Evolutionary conservation across 2,113 vertebrate species (phyloP).

Genomic region (Irena cyanogastra): DNA sequence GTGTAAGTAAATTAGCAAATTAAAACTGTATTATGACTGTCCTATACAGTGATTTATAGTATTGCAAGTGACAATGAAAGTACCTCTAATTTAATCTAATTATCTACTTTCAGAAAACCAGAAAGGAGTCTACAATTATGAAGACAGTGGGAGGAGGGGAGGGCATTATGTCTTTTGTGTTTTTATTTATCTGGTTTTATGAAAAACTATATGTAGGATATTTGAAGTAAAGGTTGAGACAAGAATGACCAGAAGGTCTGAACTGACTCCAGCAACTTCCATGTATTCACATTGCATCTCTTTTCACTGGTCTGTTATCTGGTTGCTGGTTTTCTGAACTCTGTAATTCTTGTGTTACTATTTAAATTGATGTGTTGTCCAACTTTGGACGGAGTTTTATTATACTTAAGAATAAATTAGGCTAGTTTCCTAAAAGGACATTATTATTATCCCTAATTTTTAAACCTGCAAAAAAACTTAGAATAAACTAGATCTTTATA

Average conservation of each 20-base stretch:
- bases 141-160: background rate
- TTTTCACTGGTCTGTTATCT: background rate
- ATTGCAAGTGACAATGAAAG: background rate
- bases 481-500: background rate
- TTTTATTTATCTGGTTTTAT: background rate
- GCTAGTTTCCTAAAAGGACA: background rate
- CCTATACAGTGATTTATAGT: background rate
- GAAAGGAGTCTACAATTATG: background rate
- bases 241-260: background rate
- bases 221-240: background rate
- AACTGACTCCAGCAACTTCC: background rate
- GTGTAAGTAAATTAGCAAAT: background rate
- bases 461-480: background rate
- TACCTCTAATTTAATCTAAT: background rate
- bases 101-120: background rate
- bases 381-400: background rate
- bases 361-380: background rate
- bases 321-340: background rate
- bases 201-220: background rate
- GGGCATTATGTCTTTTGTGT: rapidly evolving
- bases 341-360: background rate
- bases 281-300: background rate
- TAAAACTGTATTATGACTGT: background rate
- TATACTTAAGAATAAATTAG: background rate
- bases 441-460: background rate